Percentiles rank a stretch among this genome's conserved stretches.
These are phyloP conservation scores for Scophthalmus maximus DNA, from an alignment of 2,113 vertebrate genomes.

Conservation along the genomic window DNA sequence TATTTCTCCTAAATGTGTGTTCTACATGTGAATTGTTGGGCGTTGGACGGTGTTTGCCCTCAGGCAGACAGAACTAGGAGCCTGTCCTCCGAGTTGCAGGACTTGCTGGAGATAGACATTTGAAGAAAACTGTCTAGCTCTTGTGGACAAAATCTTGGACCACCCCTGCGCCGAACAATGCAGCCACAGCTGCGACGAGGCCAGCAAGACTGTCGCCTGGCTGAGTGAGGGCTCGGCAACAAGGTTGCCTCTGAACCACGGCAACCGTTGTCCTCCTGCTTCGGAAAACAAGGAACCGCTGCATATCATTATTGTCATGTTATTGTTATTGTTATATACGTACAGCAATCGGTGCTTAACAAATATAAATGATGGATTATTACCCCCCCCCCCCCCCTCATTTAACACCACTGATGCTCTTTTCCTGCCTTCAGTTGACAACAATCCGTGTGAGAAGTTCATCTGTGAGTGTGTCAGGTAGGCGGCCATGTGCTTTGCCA, in stretches of 20 bases:
- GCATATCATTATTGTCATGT: neutral
- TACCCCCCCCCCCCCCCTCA: neutral
- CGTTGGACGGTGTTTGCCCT: too few species aligned
- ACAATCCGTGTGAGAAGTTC: constrained; percentile 75
- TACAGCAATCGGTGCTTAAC: neutral
- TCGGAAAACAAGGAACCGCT: neutral
- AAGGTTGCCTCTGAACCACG: neutral
- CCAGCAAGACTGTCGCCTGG: constrained; percentile 75
- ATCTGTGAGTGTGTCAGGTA: constrained; percentile 87
- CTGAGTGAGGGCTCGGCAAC: constrained; percentile 74
- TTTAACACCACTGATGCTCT: neutral
- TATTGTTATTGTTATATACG: too few species aligned
- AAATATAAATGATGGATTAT: neutral
- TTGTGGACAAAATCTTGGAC: too few species aligned
- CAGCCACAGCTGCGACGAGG: constrained; percentile 72
- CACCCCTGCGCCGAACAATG: constrained; percentile 85
- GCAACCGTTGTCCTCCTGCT: neutral
- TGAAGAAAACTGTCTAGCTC: constrained; percentile 54
- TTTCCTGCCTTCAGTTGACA: constrained; percentile 66
- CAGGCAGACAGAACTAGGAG: too few species aligned
- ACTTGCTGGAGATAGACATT: too few species aligned
- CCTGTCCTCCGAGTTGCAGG: too few species aligned
- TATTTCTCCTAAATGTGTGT: too few species aligned
- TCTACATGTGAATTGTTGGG: too few species aligned
- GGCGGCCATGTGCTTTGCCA: constrained; percentile 84